phyloP scores from a whole-genome alignment of 2,113 vertebrate species.

The Petroica traversi region DNA sequence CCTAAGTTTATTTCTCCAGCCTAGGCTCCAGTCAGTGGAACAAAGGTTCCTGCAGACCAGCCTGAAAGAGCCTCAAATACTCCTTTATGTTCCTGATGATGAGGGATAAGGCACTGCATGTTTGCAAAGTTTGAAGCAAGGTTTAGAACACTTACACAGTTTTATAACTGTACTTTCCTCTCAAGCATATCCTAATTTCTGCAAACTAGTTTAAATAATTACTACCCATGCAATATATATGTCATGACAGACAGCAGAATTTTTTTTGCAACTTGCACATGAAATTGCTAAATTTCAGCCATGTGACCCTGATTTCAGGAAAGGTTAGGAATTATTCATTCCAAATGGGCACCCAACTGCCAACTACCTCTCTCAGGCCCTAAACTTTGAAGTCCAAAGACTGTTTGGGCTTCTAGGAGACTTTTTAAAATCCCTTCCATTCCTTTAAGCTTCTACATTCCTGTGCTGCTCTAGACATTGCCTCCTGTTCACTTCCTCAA shows the following conservation, averaged over 20 bases:
- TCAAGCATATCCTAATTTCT: not conserved
- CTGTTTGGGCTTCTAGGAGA: not conserved
- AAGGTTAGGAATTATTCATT: not conserved
- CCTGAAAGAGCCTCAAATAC: not conserved
- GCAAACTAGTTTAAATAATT: not conserved
- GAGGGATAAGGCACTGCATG: rapidly evolving
- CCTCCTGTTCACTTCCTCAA: not conserved
- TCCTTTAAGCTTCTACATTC: not conserved
- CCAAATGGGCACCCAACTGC: not conserved
- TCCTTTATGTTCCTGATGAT: not conserved
- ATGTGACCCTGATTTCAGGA: not conserved
- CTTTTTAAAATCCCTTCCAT: not conserved
- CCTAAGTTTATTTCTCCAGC: not conserved
- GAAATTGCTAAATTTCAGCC: not conserved
- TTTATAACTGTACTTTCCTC: not conserved
- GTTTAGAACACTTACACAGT: not conserved
- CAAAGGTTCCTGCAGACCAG: not conserved
- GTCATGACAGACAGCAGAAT: not conserved
- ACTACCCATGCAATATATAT: not conserved
- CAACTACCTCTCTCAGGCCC: not conserved
- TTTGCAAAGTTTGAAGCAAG: not conserved
- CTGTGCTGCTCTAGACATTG: not conserved
- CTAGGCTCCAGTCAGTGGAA: not conserved
- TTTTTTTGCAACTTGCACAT: not conserved
- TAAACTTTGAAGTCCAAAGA: not conserved